These are phyloP conservation scores for Aldrovandia affinis DNA, from an alignment of 2,797 vertebrate species.

Conservation along the genomic window DNA sequence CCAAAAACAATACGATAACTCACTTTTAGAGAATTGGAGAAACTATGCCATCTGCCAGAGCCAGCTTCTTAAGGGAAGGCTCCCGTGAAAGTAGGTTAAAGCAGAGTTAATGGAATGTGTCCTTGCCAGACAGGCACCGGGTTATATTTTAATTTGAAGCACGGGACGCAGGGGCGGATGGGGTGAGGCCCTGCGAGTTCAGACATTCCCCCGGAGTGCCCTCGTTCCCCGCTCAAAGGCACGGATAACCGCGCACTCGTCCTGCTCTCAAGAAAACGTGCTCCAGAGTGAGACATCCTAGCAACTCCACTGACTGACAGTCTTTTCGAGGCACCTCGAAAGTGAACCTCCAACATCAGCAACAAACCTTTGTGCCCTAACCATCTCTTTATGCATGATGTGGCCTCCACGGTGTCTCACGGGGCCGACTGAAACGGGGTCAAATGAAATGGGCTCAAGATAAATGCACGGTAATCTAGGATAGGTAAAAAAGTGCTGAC, in stretches of 20 bases:
- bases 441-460: neutral
- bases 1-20: neutral
- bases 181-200: neutral
- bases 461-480: neutral
- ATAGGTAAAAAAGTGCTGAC: neutral
- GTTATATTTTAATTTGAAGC: conserved; percentile 3
- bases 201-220: neutral
- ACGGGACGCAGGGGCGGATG: neutral
- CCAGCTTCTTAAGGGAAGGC: neutral
- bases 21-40: neutral
- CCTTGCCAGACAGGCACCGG: neutral
- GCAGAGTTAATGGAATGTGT: neutral
- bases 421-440: neutral
- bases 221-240: neutral
- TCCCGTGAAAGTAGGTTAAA: conserved; percentile 10
- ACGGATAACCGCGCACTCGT: neutral
- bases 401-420: neutral
- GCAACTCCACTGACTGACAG: too few species aligned
- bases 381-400: neutral
- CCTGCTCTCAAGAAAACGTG: too few species aligned
- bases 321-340: too few species aligned
- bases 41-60: neutral
- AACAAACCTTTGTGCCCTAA: neutral
- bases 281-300: too few species aligned
- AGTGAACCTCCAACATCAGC: neutral